These are phyloP conservation scores for Triplophysa yarkandensis DNA, from an alignment of 2,797 vertebrate species.

Conservation along the genomic window DNA sequence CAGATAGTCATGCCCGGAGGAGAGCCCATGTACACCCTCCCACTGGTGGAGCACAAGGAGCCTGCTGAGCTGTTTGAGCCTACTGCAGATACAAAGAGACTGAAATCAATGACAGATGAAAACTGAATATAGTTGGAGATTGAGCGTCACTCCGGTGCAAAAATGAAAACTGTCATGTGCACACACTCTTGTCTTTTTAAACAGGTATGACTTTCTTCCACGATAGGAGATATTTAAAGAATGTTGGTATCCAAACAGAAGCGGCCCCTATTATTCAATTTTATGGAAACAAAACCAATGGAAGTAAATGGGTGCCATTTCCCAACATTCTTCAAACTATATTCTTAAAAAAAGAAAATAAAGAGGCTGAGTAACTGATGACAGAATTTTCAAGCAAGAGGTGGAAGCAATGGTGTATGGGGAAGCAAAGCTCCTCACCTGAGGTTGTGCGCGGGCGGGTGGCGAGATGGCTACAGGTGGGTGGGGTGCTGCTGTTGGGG, in stretches of 20 bases:
- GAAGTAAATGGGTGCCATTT: no score
- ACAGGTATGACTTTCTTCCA: no score
- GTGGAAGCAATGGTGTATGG: constrained; percentile 6
- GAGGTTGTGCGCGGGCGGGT: constrained; percentile 90
- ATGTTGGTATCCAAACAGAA: no score
- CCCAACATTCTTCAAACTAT: no score
- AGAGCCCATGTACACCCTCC: constrained; percentile 86
- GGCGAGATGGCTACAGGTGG: constrained; percentile 87
- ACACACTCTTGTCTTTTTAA: no score
- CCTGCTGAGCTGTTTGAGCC: constrained; percentile 93
- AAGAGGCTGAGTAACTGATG: no score
- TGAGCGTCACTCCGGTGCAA: not conserved
- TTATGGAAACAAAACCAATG: no score
- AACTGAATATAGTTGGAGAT: not conserved
- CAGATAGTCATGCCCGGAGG: constrained; percentile 86
- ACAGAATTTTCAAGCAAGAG: no score
- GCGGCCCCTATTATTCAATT: no score
- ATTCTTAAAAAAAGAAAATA: no score
- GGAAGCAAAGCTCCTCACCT: constrained; percentile 74
- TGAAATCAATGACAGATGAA: not conserved
- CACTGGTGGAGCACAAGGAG: constrained; percentile 91
- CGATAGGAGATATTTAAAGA: no score
- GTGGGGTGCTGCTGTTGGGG: constrained; percentile 86
- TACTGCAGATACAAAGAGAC: constrained; percentile 70
- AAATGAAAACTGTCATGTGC: no score